phyloP scores from a whole-genome alignment of 2,797 vertebrate species.

The Peromyscus eremicus region DNA sequence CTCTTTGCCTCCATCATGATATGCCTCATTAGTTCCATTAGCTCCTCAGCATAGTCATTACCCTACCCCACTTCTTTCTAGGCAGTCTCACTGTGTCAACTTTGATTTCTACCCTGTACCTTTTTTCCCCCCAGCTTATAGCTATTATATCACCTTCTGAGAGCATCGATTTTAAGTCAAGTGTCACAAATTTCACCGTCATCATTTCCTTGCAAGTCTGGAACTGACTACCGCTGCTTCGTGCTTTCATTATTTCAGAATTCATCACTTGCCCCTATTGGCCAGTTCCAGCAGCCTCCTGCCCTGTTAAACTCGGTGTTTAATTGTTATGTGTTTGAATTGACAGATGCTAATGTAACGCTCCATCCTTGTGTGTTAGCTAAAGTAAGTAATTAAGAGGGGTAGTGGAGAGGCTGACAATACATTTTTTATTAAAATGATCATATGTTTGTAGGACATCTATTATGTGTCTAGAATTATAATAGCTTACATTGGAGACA shows the following conservation, averaged over 20 bases:
- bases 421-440: constrained; percentile 15
- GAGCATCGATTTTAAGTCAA: constrained; percentile 77
- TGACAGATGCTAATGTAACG: constrained; percentile 56
- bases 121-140: constrained; percentile 58
- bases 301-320: constrained; percentile 32
- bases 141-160: constrained; percentile 79
- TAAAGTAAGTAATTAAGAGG: constrained; percentile 69
- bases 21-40: constrained; percentile 69
- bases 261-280: constrained; percentile 79
- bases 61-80: constrained; percentile 70
- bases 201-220: constrained; percentile 79
- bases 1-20: constrained; percentile 3
- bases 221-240: constrained; percentile 65
- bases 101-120: constrained; percentile 68
- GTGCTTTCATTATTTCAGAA: constrained; percentile 78
- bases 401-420: background rate
- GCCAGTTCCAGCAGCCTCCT: constrained; percentile 50
- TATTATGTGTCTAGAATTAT: constrained; percentile 28
- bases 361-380: background rate
- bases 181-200: constrained; percentile 83
- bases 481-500: background rate
- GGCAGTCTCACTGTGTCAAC: constrained; percentile 61
- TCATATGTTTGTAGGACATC: constrained; percentile 19
- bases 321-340: constrained; percentile 64
- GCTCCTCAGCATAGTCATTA: constrained; percentile 54